These are phyloP conservation scores for Notiomystis cincta DNA, from an alignment of 2,113 vertebrate genomes.

Conservation along the genomic window DNA sequence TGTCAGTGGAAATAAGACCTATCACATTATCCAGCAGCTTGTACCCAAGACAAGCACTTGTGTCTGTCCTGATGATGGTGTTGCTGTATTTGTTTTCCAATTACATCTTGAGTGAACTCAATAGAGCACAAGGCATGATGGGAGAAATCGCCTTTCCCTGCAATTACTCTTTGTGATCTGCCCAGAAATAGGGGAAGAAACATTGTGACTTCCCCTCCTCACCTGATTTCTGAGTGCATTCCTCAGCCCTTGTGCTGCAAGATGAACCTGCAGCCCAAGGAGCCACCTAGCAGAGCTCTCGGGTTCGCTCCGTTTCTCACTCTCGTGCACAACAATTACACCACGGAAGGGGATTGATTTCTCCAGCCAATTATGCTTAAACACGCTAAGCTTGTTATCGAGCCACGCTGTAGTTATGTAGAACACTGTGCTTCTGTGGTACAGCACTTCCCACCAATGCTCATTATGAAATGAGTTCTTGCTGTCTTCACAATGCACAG, in stretches of 20 bases:
- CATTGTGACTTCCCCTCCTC: neutral
- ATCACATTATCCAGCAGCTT: constrained; percentile 51
- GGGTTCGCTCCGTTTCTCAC: neutral
- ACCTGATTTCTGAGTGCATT: neutral
- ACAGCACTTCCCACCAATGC: neutral
- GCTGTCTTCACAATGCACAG: neutral
- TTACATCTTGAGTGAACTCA: constrained; percentile 70
- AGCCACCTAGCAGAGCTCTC: neutral
- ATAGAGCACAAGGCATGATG: constrained; percentile 55
- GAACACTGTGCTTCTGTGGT: neutral
- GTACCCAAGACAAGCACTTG: constrained; percentile 54
- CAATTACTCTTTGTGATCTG: constrained; percentile 52
- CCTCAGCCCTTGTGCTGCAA: neutral
- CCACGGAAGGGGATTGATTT: constrained; percentile 26
- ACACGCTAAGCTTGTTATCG: constrained; percentile 28
- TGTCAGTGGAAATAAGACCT: constrained; percentile 65
- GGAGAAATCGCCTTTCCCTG: constrained; percentile 60
- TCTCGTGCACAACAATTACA: neutral
- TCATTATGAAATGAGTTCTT: neutral
- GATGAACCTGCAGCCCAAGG: neutral
- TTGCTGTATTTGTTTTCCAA: constrained; percentile 70
- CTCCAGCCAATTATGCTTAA: constrained; percentile 35
- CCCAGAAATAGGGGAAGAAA: constrained; percentile 29
- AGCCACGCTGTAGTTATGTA: neutral
- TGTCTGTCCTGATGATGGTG: constrained; percentile 64